Conservation (phyloP, 30 jellyfish, hydroid and myxozoan species). For the Cassiopea xamachana region DNA sequence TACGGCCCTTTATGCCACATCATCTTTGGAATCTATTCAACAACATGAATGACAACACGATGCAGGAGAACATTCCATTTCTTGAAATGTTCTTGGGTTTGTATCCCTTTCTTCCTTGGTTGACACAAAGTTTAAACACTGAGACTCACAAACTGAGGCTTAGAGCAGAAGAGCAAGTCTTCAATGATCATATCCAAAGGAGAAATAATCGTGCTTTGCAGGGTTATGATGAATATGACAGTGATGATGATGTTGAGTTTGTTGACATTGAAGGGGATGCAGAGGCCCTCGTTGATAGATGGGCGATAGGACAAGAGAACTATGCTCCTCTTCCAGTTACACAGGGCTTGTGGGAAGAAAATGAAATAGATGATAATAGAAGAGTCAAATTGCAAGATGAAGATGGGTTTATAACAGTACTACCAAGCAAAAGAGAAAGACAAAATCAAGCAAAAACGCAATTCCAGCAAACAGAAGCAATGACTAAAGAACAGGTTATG, state of each 20-base stretch:
- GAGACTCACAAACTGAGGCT: background rate
- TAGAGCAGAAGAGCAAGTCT: background rate
- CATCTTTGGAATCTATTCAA: background rate
- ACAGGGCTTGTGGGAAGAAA: slow-evolving; percentile 19
- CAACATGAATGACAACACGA: background rate
- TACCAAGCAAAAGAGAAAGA: slow-evolving; percentile 51
- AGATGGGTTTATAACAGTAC: slow-evolving; percentile 60
- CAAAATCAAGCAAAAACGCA: slow-evolving; percentile 23
- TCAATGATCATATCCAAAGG: background rate
- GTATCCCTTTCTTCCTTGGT: slow-evolving; percentile 22
- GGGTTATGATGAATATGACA: background rate
- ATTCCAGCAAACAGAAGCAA: slow-evolving; percentile 26
- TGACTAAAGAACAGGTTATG: slow-evolving; percentile 69
- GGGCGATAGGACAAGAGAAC: slow-evolving; percentile 65
- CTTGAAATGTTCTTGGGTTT: slow-evolving; percentile 39
- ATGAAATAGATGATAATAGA: slow-evolving; percentile 5
- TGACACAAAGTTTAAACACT: background rate
- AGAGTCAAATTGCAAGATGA: background rate
- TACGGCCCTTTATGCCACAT: background rate
- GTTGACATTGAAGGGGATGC: slow-evolving; percentile 78
- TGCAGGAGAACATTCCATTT: slow-evolving; percentile 19
- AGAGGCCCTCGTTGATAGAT: slow-evolving; percentile 73
- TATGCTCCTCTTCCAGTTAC: slow-evolving; percentile 41
- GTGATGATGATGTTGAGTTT: background rate
- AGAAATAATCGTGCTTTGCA: background rate